These are phyloP conservation scores for Trypoxylus dichotomus DNA, from an alignment of 1,140 invertebrate species.

Conservation along the genomic window DNA sequence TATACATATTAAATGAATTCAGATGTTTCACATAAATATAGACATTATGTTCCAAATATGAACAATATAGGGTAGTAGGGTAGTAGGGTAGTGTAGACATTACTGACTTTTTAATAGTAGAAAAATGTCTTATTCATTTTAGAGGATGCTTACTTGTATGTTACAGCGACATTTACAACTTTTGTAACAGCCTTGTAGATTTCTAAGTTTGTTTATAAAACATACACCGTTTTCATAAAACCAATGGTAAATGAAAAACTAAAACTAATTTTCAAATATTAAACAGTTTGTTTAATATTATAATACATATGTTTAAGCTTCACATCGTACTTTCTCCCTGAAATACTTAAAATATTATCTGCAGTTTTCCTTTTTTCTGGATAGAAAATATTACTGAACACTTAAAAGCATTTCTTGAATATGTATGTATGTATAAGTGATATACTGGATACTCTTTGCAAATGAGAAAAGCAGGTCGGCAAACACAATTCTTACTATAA, in stretches of 20 bases:
- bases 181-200: slow-evolving; percentile 34
- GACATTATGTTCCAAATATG: no score
- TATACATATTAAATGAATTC: no score
- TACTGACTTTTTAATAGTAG: not conserved
- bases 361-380: not conserved
- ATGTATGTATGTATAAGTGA: not conserved
- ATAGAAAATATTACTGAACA: slow-evolving; percentile 13
- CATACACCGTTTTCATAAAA: slow-evolving; percentile 39
- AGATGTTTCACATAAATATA: no score
- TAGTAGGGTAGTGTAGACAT: no score
- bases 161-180: slow-evolving; percentile 26
- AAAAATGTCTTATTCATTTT: not conserved
- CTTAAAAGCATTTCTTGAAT: slow-evolving; percentile 2
- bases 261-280: slow-evolving; percentile 12
- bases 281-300: slow-evolving; percentile 7
- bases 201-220: slow-evolving; percentile 43
- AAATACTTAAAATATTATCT: not conserved
- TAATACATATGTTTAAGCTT: slow-evolving; percentile 11
- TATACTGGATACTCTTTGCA: not conserved
- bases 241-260: slow-evolving; percentile 19
- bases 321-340: slow-evolving; percentile 1
- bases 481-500: no score
- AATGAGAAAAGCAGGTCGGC: not conserved
- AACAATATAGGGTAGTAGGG: no score
- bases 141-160: not conserved